A percentile compares a stretch with the other conserved stretches of the same genome.
These are phyloP conservation scores for Myathropa florea DNA, from an alignment of 2,888 invertebrate genomes.

Conservation along the genomic window DNA sequence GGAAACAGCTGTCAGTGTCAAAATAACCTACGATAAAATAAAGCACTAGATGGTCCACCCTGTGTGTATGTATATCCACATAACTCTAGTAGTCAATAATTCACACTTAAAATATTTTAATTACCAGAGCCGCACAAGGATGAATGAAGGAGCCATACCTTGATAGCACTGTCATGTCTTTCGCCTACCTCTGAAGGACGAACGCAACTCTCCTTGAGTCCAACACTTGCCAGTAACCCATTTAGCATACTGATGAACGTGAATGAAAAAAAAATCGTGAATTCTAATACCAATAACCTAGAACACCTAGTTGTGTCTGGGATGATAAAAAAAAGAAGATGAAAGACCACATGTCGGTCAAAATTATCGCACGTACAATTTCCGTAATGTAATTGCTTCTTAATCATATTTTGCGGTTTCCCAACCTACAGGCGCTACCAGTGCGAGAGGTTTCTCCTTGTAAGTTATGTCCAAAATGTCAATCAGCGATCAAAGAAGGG, in stretches of 20 bases:
- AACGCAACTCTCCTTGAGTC: neutral
- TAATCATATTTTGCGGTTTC: conserved; percentile 69
- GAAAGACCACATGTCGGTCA: conserved; percentile 42
- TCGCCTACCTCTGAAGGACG: neutral
- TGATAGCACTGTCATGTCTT: neutral
- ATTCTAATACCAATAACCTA: neutral
- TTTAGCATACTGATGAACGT: neutral
- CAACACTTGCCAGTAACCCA: neutral
- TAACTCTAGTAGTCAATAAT: too few relatives aligned
- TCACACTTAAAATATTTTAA: neutral
- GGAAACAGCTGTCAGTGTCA: too few relatives aligned
- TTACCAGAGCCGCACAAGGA: neutral
- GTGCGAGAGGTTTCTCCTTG: conserved; percentile 18
- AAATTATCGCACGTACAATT: conserved; percentile 51
- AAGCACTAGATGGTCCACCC: too few relatives aligned
- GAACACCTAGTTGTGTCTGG: neutral
- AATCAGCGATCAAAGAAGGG: conserved; percentile 62
- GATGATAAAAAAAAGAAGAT: conserved; percentile 3
- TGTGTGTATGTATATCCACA: too few relatives aligned
- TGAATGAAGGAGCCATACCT: neutral
- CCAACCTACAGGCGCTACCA: conserved; percentile 59
- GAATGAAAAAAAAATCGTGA: neutral
- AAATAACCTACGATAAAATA: too few relatives aligned
- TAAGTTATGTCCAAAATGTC: conserved; percentile 65
- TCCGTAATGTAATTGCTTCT: conserved; percentile 59